phyloP scores from a whole-genome alignment of 2,888 invertebrate genomes.

The Macrosoma leucophasiata region DNA sequence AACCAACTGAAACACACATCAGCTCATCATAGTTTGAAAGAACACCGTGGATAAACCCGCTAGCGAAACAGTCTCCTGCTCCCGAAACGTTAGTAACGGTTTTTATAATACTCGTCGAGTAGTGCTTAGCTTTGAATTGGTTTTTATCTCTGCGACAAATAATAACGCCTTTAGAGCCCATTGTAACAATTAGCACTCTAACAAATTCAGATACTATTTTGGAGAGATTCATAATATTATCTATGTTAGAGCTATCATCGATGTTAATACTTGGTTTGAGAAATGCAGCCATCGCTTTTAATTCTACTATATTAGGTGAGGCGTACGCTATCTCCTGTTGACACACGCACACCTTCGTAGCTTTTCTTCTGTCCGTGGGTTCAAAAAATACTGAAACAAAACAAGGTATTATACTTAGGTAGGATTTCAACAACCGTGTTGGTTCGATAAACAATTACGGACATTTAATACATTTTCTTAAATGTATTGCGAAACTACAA shows the following conservation, averaged over 20 bases:
- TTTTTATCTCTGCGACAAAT: constrained; percentile 42
- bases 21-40: constrained; percentile 72
- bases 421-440: no score
- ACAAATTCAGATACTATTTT: constrained; percentile 61
- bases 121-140: no score
- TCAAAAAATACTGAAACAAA: constrained; percentile 89
- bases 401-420: constrained; percentile 20
- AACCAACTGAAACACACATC: constrained; percentile 77
- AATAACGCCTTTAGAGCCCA: constrained; percentile 77
- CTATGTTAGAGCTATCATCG: constrained; percentile 27
- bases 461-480: no score
- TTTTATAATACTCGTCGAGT: no score
- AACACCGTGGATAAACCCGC: constrained; percentile 81
- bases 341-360: constrained; percentile 80
- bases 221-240: constrained; percentile 43
- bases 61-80: constrained; percentile 86
- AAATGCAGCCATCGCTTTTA: constrained; percentile 78
- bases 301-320: constrained; percentile 88
- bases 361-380: constrained; percentile 89
- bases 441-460: no score
- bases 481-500: no score
- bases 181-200: constrained; percentile 77
- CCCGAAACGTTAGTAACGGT: constrained; percentile 91
- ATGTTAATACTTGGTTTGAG: constrained; percentile 45
- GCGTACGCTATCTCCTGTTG: constrained; percentile 74